Evolutionary conservation across 2,888 invertebrate genomes (phyloP), one percentile per base, ranked within the genome.

Genomic region (Drosophila lacicola): DNA sequence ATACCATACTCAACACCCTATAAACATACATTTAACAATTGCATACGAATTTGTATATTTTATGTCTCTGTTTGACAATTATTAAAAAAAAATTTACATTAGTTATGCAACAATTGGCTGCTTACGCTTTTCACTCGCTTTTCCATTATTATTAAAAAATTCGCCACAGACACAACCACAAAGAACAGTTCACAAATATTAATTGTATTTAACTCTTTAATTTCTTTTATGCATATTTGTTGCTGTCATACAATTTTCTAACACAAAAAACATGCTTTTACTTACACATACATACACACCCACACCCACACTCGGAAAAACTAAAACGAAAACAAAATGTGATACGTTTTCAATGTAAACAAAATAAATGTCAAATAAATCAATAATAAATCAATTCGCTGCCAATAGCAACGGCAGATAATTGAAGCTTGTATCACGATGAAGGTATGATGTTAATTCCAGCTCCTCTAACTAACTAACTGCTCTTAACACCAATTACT

Each of bases 351-450:
- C 49, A 73, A 83, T 63, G 45, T 53, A 82, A 80, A 80, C 79
- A 44, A 62, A 51, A 56, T 53, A 47, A 55, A 68, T 53, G 68
- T 75, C 8, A 29, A 29, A 78, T 82, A 78, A 84, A 71, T 57
- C 46, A 60, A 66, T 76, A 78, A 62, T 72, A 79, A 82, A 85
- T 85, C 77, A 88, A 94, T 80, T 85, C 94, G 93, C 93, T 94
- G 94, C 89, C 84, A 69, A 88, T 89, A 91, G 90, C 90, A 90
- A 92, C 96, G 96, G 97, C 97, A 97, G 96, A 96, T 97, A 95
- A 95, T 96, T 95, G 97, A 97, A 95, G 96, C 97, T 95, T 97
- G 97, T 96, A 96, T 97, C 95, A 96, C 96, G 92, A 95, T 97
- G 93, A 97, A 97, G 97, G 97, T 97, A 95, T 94, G 94, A 93